Base-by-base conservation (phyloP, 1,140 invertebrate genomes). In the Heliconius himera region DNA sequence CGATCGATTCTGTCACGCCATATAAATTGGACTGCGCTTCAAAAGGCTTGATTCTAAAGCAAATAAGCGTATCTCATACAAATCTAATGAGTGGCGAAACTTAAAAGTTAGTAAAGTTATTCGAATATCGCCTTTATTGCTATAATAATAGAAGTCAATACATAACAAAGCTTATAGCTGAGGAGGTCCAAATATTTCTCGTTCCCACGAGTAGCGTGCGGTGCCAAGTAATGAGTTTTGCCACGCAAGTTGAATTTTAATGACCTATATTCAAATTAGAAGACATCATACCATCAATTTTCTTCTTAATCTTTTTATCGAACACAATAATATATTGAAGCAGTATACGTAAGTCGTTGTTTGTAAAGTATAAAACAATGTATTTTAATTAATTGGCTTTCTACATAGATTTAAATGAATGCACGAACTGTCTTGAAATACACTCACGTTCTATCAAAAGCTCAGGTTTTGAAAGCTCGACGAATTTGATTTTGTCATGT, bases 121-220 rank as follows among this genome's bases (percentile, higher is more conserved):
- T 66, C 11, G 11, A 78, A 73, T 11, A 49, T 74, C n/a, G 60
- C 16, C 72, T 74, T 33, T 74, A 78, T 36, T 16, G 11, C 20
- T 74, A 33, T 60, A 3, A 6, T 11, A 20, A 73, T 78, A 78
- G 54, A 70, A 60, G 20, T 72, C 20, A 73, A 6, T 18, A 22
- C 26, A 3, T 8, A n/a, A 56, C 54, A 56, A 70, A 70, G 36
- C 20, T 36, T 71, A 9, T 70, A 38, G 29, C 33, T 74, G 18
- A 56, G 46, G 70, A 46, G 49, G 16, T 46, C 54, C 36, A 70
- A 78, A 78, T 70, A 36, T 73, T 72, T 72, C 51, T 70, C 49
- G 74, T 82, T 82, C 82, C 82, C 82, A 83, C 82, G 82, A 81
- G 73, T 79, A 74, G 82, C 82, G 76, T 83, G 82, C 71, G 54